Evolutionary conservation across 2,888 invertebrate species (phyloP), one percentile per base, ranked within the genome.

Genomic region (Rhagophthalmus giganteus): DNA sequence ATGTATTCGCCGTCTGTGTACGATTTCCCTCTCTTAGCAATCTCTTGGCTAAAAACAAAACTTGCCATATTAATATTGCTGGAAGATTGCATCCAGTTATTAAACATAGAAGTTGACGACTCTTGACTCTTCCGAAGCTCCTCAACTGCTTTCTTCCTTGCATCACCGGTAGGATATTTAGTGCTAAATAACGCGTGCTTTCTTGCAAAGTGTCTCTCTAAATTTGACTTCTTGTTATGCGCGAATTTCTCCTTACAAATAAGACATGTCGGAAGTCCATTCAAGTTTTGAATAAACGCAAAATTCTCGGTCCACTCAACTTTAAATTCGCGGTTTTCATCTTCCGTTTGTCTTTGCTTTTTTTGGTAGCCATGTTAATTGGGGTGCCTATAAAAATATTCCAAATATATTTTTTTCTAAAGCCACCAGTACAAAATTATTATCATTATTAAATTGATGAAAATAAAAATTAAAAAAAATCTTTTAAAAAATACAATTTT

Each of bases 41-140:
- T 54, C 37, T 54, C 52, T 41, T 31, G 42, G 12, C 28, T 24
- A 15, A 55, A 47, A 12, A 35, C 39, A 50, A 48, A 31, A 11
- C 32, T 47, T 28, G 32, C 39, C 45, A 58, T 32, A 57, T 60
- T 55, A 50, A 55, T 37, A 56, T 52, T 56, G 34, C 35, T 59
- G 15, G 50, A 42, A 59, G 57, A 52, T 54, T 54, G 46, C 51
- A 46, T 44, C 55, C 51, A 58, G 48, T 56, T 47, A 50, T 46
- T 45, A 10, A 32, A 32, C 27, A 9, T 10, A 10, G 10, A 5
- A 9, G 5, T n/a, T 27, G 27, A 27, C 27, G 27, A 27, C 4
- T 27, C 2, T n/a, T 27, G 27, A 27, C n/a, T n/a, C n/a, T n/a
- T n/a, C n/a, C n/a, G n/a, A n/a, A n/a, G n/a, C n/a, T n/a, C n/a